Evolutionary conservation across 2,113 vertebrate species (phyloP).

Genomic region (Labrus mixtus): DNA sequence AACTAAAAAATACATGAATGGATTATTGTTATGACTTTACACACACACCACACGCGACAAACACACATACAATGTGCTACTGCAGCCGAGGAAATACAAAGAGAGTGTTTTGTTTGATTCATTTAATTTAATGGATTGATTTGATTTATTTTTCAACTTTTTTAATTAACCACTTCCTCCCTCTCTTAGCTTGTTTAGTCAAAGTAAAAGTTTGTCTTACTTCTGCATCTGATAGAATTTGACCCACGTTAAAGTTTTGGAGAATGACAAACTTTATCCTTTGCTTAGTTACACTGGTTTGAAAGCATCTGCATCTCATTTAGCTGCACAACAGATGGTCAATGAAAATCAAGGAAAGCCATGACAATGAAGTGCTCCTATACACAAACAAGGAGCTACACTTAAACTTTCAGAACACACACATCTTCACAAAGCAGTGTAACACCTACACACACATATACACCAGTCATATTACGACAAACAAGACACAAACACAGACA

Average conservation of each 20-base stretch:
- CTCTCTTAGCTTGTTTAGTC: not conserved
- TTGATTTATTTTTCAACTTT: too few relatives aligned
- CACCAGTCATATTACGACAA: constrained; percentile 9
- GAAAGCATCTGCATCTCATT: constrained; percentile 38
- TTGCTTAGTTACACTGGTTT: constrained; percentile 26
- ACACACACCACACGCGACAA: not conserved
- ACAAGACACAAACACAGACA: constrained; percentile 1
- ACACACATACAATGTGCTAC: constrained; percentile 3
- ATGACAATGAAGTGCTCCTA: constrained; percentile 70
- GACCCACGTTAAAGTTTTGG: constrained; percentile 8
- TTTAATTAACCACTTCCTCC: too few relatives aligned
- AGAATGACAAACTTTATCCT: constrained; percentile 41
- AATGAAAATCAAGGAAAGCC: constrained; percentile 54
- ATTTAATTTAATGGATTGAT: not conserved
- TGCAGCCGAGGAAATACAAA: not conserved
- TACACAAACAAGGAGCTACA: constrained; percentile 40
- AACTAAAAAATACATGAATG: constrained; percentile 40
- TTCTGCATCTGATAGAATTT: constrained; percentile 15
- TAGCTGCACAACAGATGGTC: constrained; percentile 65
- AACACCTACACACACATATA: constrained; percentile 24
- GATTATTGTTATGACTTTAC: constrained; percentile 61
- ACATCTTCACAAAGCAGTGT: constrained; percentile 26
- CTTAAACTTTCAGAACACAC: constrained; percentile 21
- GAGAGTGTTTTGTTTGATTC: not conserved
- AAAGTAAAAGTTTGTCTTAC: constrained; percentile 10